These are phyloP conservation scores for Andrena camellia DNA, from an alignment of 2,888 invertebrate species.

Conservation along the genomic window DNA sequence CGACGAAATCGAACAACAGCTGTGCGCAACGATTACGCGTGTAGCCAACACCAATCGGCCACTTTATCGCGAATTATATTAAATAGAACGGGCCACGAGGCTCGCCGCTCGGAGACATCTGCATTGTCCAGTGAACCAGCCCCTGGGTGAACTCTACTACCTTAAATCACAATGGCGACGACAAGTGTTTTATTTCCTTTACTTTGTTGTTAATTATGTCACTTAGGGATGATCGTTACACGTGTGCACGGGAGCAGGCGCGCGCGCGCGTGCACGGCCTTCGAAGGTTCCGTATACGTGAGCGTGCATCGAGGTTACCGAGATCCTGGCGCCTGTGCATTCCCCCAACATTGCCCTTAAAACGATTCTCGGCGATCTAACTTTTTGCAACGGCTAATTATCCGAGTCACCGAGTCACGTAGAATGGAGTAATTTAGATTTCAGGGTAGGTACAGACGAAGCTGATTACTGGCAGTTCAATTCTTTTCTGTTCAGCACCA, in stretches of 20 bases:
- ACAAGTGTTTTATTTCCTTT: slow-evolving; percentile 73
- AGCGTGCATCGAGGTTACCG: slow-evolving; percentile 34
- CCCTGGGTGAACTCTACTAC: slow-evolving; percentile 65
- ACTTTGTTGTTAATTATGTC: slow-evolving; percentile 65
- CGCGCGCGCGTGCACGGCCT: slow-evolving; percentile 54
- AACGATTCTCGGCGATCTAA: no score
- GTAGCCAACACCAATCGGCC: slow-evolving; percentile 9
- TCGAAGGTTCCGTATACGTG: slow-evolving; percentile 61
- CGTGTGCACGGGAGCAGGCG: slow-evolving; percentile 49
- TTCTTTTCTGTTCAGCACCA: no score
- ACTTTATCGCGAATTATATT: slow-evolving; percentile 34
- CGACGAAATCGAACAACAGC: not conserved
- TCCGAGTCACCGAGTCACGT: no score
- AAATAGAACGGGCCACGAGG: slow-evolving; percentile 14
- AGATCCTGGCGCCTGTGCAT: not conserved
- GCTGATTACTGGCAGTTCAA: no score
- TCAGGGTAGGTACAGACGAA: no score
- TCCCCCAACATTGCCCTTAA: not conserved
- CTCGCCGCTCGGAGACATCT: slow-evolving; percentile 52
- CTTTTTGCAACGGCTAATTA: no score
- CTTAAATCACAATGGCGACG: slow-evolving; percentile 81
- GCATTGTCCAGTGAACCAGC: slow-evolving; percentile 50
- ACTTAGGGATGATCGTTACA: slow-evolving; percentile 71
- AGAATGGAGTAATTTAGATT: no score
- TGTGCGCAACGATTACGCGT: not conserved